Evolutionary conservation across 2,888 invertebrate species (phyloP).

Genomic region (Hydrotaea diabolus): DNA sequence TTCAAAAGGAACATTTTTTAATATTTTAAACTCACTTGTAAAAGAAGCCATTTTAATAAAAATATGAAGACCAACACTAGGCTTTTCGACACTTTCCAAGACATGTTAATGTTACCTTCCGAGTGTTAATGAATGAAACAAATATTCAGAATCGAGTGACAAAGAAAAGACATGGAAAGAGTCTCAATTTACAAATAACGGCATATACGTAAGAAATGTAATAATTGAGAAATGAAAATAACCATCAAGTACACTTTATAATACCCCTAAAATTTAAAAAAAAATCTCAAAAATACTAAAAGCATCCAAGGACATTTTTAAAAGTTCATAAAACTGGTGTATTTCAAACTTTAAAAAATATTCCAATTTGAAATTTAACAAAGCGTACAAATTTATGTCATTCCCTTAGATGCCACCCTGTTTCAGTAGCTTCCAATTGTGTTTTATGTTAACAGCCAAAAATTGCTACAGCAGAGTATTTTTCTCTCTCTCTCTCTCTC

Average conservation of each 20-base stretch:
- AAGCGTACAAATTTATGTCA: not conserved
- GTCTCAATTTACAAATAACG: not conserved
- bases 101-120: not conserved
- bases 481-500: not conserved
- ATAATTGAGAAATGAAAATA: not conserved
- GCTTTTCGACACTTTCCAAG: not conserved
- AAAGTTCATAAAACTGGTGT: too few species aligned
- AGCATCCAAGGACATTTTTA: too few species aligned
- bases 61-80: slow-evolving; percentile 10
- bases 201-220: not conserved
- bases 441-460: too few species aligned
- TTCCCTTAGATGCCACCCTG: not conserved
- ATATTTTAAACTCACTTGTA: slow-evolving; percentile 38
- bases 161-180: too few species aligned
- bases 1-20: not conserved
- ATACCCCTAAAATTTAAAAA: too few species aligned
- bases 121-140: not conserved
- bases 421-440: not conserved
- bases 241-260: too few species aligned
- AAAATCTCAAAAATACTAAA: too few species aligned
- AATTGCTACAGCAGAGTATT: too few species aligned
- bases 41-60: slow-evolving; percentile 35
- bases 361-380: too few species aligned
- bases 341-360: too few species aligned
- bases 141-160: too few species aligned